phyloP scores from a whole-genome alignment of 2,113 vertebrate species.

The Crotalus helleri region DNA sequence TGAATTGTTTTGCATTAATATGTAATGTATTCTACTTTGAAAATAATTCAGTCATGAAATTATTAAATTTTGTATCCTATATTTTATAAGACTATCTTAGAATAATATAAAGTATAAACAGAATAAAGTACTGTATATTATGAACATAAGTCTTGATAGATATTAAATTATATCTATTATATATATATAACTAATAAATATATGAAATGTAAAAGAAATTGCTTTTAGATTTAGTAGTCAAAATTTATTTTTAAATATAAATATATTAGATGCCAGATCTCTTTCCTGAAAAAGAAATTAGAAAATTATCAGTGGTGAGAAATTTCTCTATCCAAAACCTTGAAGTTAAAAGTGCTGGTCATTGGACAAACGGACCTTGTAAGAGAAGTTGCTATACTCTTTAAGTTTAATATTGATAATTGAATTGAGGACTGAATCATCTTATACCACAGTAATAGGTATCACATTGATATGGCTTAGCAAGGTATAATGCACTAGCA shows the following conservation, averaged over 20 bases:
- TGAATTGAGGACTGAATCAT: background rate
- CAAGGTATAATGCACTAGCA: background rate
- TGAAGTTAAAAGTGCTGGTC: background rate
- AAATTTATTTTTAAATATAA: background rate
- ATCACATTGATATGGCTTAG: constrained; percentile 34
- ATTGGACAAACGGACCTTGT: background rate
- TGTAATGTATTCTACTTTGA: constrained; percentile 53
- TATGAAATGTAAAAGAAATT: background rate
- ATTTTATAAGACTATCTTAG: background rate
- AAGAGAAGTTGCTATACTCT: constrained; percentile 57
- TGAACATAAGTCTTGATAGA: background rate
- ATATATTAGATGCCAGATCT: background rate
- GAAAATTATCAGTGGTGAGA: background rate
- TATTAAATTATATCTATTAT: background rate
- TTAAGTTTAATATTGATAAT: background rate
- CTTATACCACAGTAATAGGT: constrained; percentile 45
- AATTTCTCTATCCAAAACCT: background rate
- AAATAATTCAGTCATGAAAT: constrained; percentile 68
- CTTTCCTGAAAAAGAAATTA: background rate
- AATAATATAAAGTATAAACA: background rate
- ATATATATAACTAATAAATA: background rate
- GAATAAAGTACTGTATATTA: background rate
- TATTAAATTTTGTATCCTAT: constrained; percentile 48
- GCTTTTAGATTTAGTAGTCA: background rate
- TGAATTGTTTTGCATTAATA: constrained; percentile 64